Conservation (phyloP, 1,140 invertebrate species). For the Drosophila kurseongensis region DNA sequence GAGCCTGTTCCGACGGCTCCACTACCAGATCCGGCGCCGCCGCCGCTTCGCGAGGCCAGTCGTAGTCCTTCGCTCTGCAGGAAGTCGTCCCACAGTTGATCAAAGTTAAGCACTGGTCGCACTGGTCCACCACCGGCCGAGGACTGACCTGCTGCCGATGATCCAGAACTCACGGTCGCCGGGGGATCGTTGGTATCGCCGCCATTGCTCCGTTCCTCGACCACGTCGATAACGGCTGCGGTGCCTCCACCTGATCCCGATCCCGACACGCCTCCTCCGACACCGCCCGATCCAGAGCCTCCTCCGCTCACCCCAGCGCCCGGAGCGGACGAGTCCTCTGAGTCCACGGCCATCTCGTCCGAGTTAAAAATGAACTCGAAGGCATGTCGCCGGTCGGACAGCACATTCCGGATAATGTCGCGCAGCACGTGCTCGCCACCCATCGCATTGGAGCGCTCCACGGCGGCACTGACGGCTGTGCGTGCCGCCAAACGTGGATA, state of each 20-base stretch:
- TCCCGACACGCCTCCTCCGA: slow-evolving; percentile 1
- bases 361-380: slow-evolving; percentile 80
- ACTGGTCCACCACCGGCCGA: slow-evolving; percentile 14
- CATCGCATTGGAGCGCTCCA: slow-evolving; percentile 57
- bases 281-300: not conserved
- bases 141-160: slow-evolving; percentile 1
- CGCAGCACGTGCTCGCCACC: slow-evolving; percentile 72
- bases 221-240: slow-evolving; percentile 84
- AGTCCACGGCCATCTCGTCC: slow-evolving; percentile 74
- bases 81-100: slow-evolving; percentile 78
- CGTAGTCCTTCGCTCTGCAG: slow-evolving; percentile 75
- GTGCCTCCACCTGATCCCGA: slow-evolving; percentile 8
- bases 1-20: not conserved
- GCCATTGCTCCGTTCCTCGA: slow-evolving; percentile 84
- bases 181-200: slow-evolving; percentile 13
- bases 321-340: slow-evolving; percentile 48
- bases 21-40: not conserved
- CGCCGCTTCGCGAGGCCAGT: slow-evolving; percentile 52
- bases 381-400: slow-evolving; percentile 73
- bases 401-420: slow-evolving; percentile 74
- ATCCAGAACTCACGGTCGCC: slow-evolving; percentile 60
- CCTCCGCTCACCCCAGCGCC: not conserved
- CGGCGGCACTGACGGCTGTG: slow-evolving; percentile 24
- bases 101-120: slow-evolving; percentile 72
- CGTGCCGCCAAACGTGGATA: slow-evolving; percentile 70